Evolutionary conservation across 2,797 vertebrate species (phyloP), one percentile per base, ranked within the genome.

Genomic region (Sternarchorhynchus goeldii): DNA sequence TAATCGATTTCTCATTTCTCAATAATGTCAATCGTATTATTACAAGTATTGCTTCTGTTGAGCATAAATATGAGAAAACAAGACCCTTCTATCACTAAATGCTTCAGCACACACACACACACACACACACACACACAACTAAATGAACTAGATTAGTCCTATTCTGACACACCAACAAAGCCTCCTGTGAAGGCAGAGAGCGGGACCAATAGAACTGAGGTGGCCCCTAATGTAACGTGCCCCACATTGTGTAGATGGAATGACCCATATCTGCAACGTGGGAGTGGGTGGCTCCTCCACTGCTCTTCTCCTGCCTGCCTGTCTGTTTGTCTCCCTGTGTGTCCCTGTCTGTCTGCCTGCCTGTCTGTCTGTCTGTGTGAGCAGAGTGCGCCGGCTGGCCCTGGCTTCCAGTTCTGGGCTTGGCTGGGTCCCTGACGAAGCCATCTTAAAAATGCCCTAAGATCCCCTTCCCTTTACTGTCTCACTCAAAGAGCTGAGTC

Each of bases 381-480:
- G 81, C 71, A 29, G 34, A 70, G 29, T 69, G 68, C 63, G 85
- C 68, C 80, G 88, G 81, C 88, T 86, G 85, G 85, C 88, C 84
- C 90, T 93, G 93, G 92, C 93, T 91, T 86, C 84, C 79, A 90
- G 89, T 91, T 91, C 91, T 91, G 87, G 89, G 87, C 87, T 90
- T 91, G 90, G 90, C 90, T 65, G 64, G 77, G 88, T 87, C 86
- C 85, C 87, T 88, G 88, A 85, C 79, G 79, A 78, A 83, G 68
- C 79, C 65, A 85, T 87, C 85, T 87, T 86, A 85, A 87, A 87
- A 86, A 86, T 86, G 92, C 93, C 91, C 91, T 93, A 93, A 93
- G 92, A 93, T 93, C 92, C 90, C 90, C 89, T 88, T 86, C 88
- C 88, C 91, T 94, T 94, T 94, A 93, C 93, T 93, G 92, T 94